Base-by-base conservation (phyloP, 2,888 invertebrate genomes). In the Lymantria monacha region DNA sequence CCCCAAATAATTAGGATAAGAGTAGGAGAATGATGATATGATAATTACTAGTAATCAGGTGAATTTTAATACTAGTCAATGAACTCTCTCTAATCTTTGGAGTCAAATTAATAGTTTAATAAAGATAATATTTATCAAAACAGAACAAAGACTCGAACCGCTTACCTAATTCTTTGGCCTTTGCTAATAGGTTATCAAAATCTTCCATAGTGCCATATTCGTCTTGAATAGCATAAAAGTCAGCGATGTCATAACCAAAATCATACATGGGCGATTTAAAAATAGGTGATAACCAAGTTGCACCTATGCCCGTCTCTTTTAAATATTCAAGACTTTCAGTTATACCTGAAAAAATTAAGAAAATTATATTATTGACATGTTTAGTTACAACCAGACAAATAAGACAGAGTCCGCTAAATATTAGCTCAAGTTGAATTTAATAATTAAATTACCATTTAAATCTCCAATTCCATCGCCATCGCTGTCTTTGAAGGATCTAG, bases 271-370 rank as follows among this genome's bases (percentile, higher is more conserved):
- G 96, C 0, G 95, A 95, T 52, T 92, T 88, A 59, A 87, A 92
- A 51, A 97, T 94, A 0, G 97, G 96, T 43, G 95, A 95, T 0
- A 97, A 74, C 96, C 96, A 96, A 9, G 96, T 92, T 5, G 95
- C 94, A 8, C 92, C 93, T 12, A 96, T 85, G 5, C 95, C 94
- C 0, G 95, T 76, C 30, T 94, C 93, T 46, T 93, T 92, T 45
- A 97, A 81, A 63, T 96, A 94, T 53, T 93, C 88, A 33, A 94
- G 72, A 66, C 91, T 93, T 8, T 92, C 91, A 1, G 92, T 92
- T 11, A 95, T 93, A 44, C 95, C 94, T 94, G 53, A 1, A 72
- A 63, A 45, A 15, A 5, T 7, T 11, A 7, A 41, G n/a, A 12
- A 33, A 8, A 48, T 10, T 33, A 31, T 41, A 14, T 33, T 22